Percentiles rank a stretch among this genome's conserved stretches.
phyloP scores from a whole-genome alignment of 2,797 vertebrate species.

The Eulemur albifrons region DNA sequence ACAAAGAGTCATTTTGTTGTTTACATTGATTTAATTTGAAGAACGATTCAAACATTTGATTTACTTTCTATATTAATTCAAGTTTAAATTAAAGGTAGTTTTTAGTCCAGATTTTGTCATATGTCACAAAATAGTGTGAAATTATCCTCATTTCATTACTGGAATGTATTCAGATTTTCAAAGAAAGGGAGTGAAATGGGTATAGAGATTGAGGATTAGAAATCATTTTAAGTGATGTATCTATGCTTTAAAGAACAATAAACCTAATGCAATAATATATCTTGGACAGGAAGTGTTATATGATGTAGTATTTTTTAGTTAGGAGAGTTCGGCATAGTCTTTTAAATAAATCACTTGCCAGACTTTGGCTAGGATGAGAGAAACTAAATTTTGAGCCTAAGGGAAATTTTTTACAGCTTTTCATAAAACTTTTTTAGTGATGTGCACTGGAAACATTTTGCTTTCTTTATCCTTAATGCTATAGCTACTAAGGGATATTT shows the following conservation, averaged over 20 bases:
- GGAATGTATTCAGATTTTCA: neutral
- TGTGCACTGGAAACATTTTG: neutral
- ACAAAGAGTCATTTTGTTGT: neutral
- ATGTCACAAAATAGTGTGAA: neutral
- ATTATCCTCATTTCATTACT: neutral
- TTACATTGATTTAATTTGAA: neutral
- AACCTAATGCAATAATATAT: neutral
- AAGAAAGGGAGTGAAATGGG: neutral
- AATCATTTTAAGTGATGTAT: neutral
- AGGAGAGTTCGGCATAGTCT: neutral
- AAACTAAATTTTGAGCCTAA: slow-evolving; percentile 33
- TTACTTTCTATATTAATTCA: slow-evolving; percentile 26
- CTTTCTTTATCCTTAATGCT: neutral
- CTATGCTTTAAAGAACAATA: neutral
- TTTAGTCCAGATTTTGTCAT: neutral
- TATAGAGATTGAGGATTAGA: neutral
- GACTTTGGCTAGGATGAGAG: neutral
- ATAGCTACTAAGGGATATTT: neutral
- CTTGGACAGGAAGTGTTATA: neutral
- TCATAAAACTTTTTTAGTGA: neutral
- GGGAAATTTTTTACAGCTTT: neutral
- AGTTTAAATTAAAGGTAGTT: neutral
- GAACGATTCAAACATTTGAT: neutral
- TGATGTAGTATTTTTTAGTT: neutral
- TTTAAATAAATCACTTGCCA: slow-evolving; percentile 34